A percentile compares a stretch with the other conserved stretches of the same genome.
Conservation (phyloP, 2,113 vertebrate genomes). For the Protobothrops mucrosquamatus region DNA sequence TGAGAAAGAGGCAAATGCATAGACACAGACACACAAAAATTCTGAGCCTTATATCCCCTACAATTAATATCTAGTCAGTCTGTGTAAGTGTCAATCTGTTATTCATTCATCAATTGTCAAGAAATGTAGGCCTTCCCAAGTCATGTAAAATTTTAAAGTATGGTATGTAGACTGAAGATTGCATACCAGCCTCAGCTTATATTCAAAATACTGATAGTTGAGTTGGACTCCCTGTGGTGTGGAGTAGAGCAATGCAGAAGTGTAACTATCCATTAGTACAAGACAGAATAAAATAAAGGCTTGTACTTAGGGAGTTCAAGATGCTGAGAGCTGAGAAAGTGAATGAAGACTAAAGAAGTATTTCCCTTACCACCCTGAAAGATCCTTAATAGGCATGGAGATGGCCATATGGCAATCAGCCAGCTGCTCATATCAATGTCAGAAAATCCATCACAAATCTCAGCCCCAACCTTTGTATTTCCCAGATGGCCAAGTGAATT, state of each 20-base stretch:
- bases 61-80: neutral
- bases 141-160: neutral
- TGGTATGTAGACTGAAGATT: neutral
- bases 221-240: neutral
- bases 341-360: neutral
- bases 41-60: neutral
- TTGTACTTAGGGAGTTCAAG: neutral
- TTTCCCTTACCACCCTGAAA: neutral
- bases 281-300: neutral
- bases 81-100: neutral
- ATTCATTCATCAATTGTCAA: neutral
- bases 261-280: neutral
- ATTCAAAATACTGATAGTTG: neutral
- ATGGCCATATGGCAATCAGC: neutral
- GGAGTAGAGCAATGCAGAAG: neutral
- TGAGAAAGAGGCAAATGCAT: neutral
- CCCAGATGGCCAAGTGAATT: neutral
- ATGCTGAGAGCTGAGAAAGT: neutral
- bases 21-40: neutral
- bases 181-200: neutral
- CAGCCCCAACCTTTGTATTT: neutral
- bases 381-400: neutral
- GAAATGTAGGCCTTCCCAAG: neutral
- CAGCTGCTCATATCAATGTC: neutral
- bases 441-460: neutral